Evolutionary conservation across 2,113 vertebrate species (phyloP).

Genomic region (Cephalopterus ornatus): DNA sequence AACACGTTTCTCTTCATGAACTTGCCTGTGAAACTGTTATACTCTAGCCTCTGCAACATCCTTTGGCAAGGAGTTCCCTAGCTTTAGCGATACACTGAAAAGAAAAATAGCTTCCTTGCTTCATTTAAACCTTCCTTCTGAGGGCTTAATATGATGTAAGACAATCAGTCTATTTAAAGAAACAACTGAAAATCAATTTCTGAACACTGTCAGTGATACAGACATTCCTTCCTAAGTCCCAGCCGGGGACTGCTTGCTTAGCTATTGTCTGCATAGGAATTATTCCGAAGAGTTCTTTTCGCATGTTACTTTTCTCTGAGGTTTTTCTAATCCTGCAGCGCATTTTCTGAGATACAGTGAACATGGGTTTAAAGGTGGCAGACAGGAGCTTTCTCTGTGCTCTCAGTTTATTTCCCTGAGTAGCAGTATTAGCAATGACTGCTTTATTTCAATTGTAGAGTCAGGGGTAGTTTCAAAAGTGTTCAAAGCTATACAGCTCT

Average conservation of each 20-base stretch:
- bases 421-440: background rate
- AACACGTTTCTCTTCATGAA: background rate
- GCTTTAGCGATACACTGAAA: background rate
- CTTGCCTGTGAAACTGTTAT: background rate
- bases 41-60: background rate
- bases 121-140: background rate
- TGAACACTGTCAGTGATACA: background rate
- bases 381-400: background rate
- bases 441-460: background rate
- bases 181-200: background rate
- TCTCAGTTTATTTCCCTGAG: background rate
- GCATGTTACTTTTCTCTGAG: background rate
- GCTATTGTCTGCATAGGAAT: background rate
- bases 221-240: background rate
- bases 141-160: background rate
- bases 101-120: background rate
- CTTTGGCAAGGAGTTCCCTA: background rate
- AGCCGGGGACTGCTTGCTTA: background rate
- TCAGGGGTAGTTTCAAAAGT: background rate
- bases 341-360: background rate
- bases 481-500: background rate
- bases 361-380: background rate
- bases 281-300: background rate
- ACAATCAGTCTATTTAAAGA: background rate
- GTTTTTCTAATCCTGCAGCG: background rate